These are phyloP conservation scores for Vanessa atalanta DNA, from an alignment of 1,140 invertebrate species.

Conservation along the genomic window DNA sequence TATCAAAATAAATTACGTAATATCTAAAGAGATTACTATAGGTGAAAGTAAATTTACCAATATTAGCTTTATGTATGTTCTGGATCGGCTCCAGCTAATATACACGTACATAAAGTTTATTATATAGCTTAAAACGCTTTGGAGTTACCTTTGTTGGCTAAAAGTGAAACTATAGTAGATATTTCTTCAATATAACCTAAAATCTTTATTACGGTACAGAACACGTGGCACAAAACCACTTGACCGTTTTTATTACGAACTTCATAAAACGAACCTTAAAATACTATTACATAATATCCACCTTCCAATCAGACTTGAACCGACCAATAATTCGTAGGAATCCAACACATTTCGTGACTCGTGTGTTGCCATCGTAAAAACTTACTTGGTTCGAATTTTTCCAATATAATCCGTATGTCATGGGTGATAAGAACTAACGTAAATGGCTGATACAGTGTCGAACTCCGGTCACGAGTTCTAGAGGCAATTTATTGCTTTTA, in stretches of 20 bases:
- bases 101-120: no score
- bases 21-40: no score
- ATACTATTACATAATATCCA: slow-evolving; percentile 8
- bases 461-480: slow-evolving; percentile 11
- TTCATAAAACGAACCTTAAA: slow-evolving; percentile 14
- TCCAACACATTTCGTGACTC: slow-evolving; percentile 29
- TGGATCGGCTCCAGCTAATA: no score
- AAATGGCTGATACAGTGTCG: slow-evolving; percentile 9
- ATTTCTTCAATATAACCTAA: background rate
- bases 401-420: slow-evolving; percentile 12
- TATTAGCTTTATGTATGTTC: no score
- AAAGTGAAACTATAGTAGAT: background rate
- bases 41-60: no score
- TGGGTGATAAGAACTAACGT: slow-evolving; percentile 5
- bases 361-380: slow-evolving; percentile 40
- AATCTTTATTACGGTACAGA: slow-evolving; percentile 3
- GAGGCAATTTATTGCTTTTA: slow-evolving; percentile 25
- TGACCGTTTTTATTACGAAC: slow-evolving; percentile 6
- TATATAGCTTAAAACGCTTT: no score
- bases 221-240: background rate
- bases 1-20: no score
- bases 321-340: slow-evolving; percentile 38
- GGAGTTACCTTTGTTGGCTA: no score
- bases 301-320: slow-evolving; percentile 6
- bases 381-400: background rate